Conservation (phyloP, 2,797 vertebrate species). For the Cacajao melanocephalus region DNA sequence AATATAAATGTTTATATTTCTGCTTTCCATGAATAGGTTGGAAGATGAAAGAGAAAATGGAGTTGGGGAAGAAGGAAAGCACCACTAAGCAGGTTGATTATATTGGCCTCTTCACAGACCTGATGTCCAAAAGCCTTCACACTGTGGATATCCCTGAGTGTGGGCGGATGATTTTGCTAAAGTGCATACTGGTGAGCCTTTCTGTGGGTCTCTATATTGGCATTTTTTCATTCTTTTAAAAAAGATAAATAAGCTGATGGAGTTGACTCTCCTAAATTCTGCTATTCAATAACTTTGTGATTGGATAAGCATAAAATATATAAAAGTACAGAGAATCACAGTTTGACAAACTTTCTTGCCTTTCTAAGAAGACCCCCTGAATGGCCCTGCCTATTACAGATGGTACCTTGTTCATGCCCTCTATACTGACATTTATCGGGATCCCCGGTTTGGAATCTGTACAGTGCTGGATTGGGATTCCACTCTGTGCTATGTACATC, state of each 20-base stretch:
- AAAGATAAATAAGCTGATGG: neutral
- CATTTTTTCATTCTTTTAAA: neutral
- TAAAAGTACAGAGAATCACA: neutral
- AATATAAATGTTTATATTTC: neutral
- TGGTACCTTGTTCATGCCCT: neutral
- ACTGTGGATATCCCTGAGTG: neutral
- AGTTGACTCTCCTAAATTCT: neutral
- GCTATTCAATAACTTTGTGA: neutral
- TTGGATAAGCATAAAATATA: neutral
- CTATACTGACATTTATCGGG: neutral
- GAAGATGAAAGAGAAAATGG: neutral
- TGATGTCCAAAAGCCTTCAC: neutral
- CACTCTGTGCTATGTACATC: conserved; percentile 53
- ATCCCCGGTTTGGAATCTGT: conserved; percentile 18
- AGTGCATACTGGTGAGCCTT: neutral
- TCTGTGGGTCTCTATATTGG: neutral
- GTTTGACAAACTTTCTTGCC: neutral
- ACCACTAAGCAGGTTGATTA: neutral
- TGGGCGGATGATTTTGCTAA: neutral
- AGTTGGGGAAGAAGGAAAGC: neutral
- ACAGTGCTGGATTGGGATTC: conserved; percentile 56
- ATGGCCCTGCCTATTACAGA: neutral
- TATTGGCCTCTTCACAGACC: fast-evolving
- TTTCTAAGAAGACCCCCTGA: neutral
- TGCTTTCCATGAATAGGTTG: neutral